Evolutionary conservation across 2,888 invertebrate species (phyloP), one percentile per base, ranked within the genome.

Genomic region (Diarsia dahlii): DNA sequence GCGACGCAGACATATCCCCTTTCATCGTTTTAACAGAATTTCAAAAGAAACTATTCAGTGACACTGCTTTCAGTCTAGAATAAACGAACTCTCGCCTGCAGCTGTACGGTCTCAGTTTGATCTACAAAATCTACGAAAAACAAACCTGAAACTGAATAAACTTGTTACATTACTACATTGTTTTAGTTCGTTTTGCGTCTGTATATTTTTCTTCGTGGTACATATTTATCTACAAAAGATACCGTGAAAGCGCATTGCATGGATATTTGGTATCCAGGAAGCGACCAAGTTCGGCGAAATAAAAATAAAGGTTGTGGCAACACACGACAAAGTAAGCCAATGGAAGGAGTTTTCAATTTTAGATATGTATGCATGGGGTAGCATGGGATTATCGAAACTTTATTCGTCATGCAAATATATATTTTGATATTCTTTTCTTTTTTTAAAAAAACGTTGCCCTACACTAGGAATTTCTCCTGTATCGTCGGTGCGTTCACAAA

Each of bases 1-100:
- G 91, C 93, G 89, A 89, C 88, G 89, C 89, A 90, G 89, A 87
- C 87, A 88, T 90, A 89, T 88, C 88, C 89, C 87, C 85, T 90
- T 84, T 90, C 89, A 88, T 87, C 81, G 87, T 90, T 80, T 83
- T 90, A 89, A 87, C 86, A 89, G 80, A 85, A 85, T 85, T 85
- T 78, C 79, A 78, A 81, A 78, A 82, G 76, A 84, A 87, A 86
- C 76, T 82, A 76, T 73, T 74, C 54, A 65, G 71, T 74, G 70
- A 76, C 76, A 80, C 50, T 72, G 75, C 75, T 78, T 74, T 75
- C 63, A 69, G 69, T 74, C 60, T 15, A 50, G 65, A 58, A 69
- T 66, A 65, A 66, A 62, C 63, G 28, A 71, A 68, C 62, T 52
- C 70, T 76, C 12, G 15, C 39, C 48, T 64, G 76, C 56, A 66